phyloP scores from a whole-genome alignment of 2,113 vertebrate genomes.

The Cololabis saira region DNA sequence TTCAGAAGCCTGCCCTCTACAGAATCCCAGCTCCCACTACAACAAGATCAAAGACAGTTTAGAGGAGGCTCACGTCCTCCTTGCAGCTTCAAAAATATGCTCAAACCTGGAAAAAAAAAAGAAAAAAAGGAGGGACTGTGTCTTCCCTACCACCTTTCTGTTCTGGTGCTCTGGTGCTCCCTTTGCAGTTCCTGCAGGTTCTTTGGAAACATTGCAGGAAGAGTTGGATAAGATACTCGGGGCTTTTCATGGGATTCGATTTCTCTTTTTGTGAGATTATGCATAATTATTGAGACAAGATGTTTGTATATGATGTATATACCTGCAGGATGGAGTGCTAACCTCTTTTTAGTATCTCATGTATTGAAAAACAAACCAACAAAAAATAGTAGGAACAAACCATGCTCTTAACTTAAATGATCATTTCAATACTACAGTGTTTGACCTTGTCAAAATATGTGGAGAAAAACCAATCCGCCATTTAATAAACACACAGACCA shows the following conservation, averaged over 20 bases:
- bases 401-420: constrained; percentile 43
- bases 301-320: neutral
- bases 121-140: constrained; percentile 31
- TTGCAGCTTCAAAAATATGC: constrained; percentile 58
- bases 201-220: constrained; percentile 34
- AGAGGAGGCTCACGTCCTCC: constrained; percentile 59
- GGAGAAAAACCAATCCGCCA: constrained; percentile 19
- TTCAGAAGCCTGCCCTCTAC: constrained; percentile 81
- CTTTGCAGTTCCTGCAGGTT: constrained; percentile 27
- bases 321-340: too few species aligned
- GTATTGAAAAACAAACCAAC: neutral
- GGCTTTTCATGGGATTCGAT: constrained; percentile 16
- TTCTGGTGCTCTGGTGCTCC: constrained; percentile 19
- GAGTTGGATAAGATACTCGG: constrained; percentile 14
- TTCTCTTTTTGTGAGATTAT: neutral
- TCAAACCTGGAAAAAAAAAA: constrained; percentile 60
- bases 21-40: constrained; percentile 75
- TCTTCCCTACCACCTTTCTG: constrained; percentile 51
- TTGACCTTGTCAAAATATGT: constrained; percentile 59
- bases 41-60: constrained; percentile 77
- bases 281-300: constrained; percentile 1
- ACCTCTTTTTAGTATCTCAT: too few species aligned
- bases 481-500: constrained; percentile 22
- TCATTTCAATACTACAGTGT: constrained; percentile 16
- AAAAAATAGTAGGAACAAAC: neutral